Base-by-base conservation (phyloP, 2,797 vertebrate genomes). In the Schizothorax lantsangensis region DNA sequence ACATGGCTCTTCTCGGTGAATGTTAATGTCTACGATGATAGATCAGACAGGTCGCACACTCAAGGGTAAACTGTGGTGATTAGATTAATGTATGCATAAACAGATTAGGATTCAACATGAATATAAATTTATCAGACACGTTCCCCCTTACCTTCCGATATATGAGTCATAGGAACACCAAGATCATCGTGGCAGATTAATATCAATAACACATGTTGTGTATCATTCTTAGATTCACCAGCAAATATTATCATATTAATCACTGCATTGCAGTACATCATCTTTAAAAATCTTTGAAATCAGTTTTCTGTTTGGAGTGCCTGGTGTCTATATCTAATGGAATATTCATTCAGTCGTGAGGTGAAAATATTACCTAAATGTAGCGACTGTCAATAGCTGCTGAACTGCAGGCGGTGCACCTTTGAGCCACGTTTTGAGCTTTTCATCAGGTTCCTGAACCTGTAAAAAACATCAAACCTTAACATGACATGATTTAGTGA, bases 51-150 rank as follows among this genome's bases (percentile, higher is more conserved):
- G 77, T 85, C 79, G 2, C 71, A 74, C 33, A 68, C 71, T 86
- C 79, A 86, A 86, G 85, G 78, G 85, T 81, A 81, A 86, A 81
- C 54, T 40, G 40, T 75, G 85, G 57, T 75, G 79, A 86, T 86
- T 75, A 15, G 79, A 81, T 86, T 86, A 81, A 75, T 75, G 66
- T 38, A 72, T 80, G 66, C 79, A 81, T 81, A 81, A 86, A 75
- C 57, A 75, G 85, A 86, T 86, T 81, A 81, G 23, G 40, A 81
- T 66, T 86, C 71, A 30, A 85, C 40, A 73, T 64, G 84, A 85
- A 85, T 85, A 72, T 85, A 43, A 49, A 62, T 85, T 85, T 80
- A 30, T 80, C 40, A 59, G 5, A 45, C 52, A 80, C 30, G 30
- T 26, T 72, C 57, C 52, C 17, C 68, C 62, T 23, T 80, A 64